These are phyloP conservation scores for Lophura nycthemera DNA, from an alignment of 2,113 vertebrate genomes.

Conservation along the genomic window DNA sequence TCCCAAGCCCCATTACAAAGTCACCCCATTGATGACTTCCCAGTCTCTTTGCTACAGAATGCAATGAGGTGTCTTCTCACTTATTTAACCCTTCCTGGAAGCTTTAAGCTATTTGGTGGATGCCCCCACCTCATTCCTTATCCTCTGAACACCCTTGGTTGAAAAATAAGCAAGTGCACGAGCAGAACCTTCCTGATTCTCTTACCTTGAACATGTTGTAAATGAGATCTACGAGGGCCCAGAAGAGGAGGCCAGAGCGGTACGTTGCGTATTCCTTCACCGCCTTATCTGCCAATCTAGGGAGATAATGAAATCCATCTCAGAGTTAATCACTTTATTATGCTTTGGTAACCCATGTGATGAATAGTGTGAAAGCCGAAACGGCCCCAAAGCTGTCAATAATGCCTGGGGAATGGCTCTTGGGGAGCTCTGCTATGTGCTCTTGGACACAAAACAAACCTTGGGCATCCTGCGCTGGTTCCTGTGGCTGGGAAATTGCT, in stretches of 20 bases:
- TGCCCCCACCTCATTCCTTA: background rate
- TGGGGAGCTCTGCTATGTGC: background rate
- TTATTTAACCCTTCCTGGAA: background rate
- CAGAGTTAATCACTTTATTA: background rate
- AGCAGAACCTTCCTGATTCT: fast-evolving
- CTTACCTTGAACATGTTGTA: conserved; percentile 98
- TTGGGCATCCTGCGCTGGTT: fast-evolving
- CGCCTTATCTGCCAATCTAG: conserved; percentile 91
- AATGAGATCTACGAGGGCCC: conserved; percentile 96
- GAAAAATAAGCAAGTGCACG: background rate
- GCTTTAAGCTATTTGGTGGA: background rate
- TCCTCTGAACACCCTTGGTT: background rate
- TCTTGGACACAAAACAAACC: background rate
- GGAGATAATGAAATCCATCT: background rate
- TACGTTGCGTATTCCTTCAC: conserved; percentile 94
- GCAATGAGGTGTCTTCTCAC: background rate
- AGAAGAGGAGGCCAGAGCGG: conserved; percentile 96
- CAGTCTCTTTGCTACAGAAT: background rate
- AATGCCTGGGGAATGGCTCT: background rate
- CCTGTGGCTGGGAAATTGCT: background rate
- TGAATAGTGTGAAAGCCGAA: background rate
- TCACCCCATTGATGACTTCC: fast-evolving
- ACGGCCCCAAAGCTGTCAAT: background rate
- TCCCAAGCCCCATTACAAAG: background rate
- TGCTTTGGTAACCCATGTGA: background rate